Evolutionary conservation across 2,113 vertebrate species (phyloP).

Genomic region (Coreoperca whiteheadi): DNA sequence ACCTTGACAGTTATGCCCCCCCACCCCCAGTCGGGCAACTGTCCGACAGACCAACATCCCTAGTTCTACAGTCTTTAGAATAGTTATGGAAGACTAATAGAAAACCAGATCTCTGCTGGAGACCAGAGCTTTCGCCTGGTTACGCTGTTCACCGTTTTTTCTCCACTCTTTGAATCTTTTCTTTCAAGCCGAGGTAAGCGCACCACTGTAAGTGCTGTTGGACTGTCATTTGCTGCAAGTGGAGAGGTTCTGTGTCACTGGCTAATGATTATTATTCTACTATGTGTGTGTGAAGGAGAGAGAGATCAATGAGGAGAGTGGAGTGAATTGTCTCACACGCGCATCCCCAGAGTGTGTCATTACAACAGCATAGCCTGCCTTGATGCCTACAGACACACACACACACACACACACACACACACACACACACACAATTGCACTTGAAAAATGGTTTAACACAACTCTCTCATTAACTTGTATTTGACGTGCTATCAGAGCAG

Average conservation of each 20-base stretch:
- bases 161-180: slow-evolving; percentile 12
- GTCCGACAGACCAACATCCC: too few relatives aligned
- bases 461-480: slow-evolving; percentile 65
- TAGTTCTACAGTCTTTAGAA: too few relatives aligned
- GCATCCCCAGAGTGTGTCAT: slow-evolving; percentile 52
- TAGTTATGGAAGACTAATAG: too few relatives aligned
- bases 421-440: background rate
- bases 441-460: slow-evolving; percentile 34
- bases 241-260: slow-evolving; percentile 4
- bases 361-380: slow-evolving; percentile 22
- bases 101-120: too few relatives aligned
- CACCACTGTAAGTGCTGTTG: background rate
- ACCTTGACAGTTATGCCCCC: too few relatives aligned
- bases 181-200: background rate
- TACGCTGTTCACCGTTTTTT: background rate
- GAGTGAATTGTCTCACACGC: slow-evolving; percentile 48
- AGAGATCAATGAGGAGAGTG: slow-evolving; percentile 30
- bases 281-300: background rate
- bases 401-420: background rate
- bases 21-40: too few relatives aligned
- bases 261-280: slow-evolving; percentile 25
- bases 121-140: background rate
- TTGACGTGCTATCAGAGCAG: slow-evolving; percentile 60
- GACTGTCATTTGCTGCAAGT: slow-evolving; percentile 8
- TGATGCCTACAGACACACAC: slow-evolving; percentile 2